A percentile compares a stretch with the other conserved stretches of the same genome.
Conservation (phyloP, 2,888 invertebrate species). For the Lingula anatina region DNA sequence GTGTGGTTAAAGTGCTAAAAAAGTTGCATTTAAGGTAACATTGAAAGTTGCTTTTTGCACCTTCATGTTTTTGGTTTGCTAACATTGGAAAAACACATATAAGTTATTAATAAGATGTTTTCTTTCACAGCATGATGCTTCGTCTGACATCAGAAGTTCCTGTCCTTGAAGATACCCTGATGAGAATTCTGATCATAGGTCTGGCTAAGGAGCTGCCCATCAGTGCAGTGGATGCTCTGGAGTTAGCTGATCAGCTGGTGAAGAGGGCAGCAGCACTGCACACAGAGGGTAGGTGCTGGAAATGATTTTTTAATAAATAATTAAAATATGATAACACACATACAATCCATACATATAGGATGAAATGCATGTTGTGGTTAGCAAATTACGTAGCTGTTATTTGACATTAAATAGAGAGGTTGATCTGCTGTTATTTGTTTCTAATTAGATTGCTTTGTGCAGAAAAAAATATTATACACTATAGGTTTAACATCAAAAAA, state of each 20-base stretch:
- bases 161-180: slow-evolving; percentile 74
- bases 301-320: slow-evolving; percentile 9
- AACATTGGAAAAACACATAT: no score
- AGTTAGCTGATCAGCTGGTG: slow-evolving; percentile 78
- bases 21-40: neutral
- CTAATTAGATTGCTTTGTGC: no score
- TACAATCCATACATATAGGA: no score
- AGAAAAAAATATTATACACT: no score
- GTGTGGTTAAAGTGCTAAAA: neutral
- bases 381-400: no score
- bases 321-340: no score
- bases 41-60: neutral
- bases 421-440: no score
- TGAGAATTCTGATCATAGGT: slow-evolving; percentile 78
- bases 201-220: slow-evolving; percentile 66
- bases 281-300: slow-evolving; percentile 57
- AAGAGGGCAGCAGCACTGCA: slow-evolving; percentile 77
- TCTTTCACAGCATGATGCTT: slow-evolving; percentile 54
- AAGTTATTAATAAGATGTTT: no score
- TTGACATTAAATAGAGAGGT: no score
- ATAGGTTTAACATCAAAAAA: no score
- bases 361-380: no score
- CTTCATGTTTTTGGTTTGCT: no score
- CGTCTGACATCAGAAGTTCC: slow-evolving; percentile 84
- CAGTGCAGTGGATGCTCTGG: slow-evolving; percentile 75